Evolutionary conservation across 2,888 invertebrate species (phyloP), one percentile per base, ranked within the genome.

Genomic region (Trilocha varians): DNA sequence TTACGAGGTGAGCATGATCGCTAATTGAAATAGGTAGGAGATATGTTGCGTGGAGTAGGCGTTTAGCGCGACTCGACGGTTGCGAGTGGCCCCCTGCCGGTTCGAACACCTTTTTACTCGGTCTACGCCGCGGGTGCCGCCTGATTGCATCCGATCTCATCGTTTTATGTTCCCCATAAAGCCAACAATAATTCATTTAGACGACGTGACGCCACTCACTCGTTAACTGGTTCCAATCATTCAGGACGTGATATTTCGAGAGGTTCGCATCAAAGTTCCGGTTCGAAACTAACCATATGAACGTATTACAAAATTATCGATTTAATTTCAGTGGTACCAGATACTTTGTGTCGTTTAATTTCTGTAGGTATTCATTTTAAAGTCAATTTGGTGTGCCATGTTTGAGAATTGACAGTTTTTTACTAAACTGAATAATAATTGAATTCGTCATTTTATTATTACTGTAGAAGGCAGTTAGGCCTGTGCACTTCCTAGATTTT

Each of bases 101-200:
- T 63, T 56, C 66, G 69, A 70, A 79, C 83, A 80, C 82, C 83
- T 83, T 83, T 80, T 83, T 82, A 80, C 80, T 72, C 58, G 69
- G 69, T 56, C 65, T 66, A 69, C 83, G 62, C 84, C 62, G 70
- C 84, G 82, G 84, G 85, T 77, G 83, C 75, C 78, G 77, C 70
- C 68, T 84, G 84, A 85, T 85, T 85, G 84, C 84, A 75, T 83
- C 76, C 78, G 80, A 79, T 78, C 79, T 82, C 83, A 80, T 82
- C 84, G 78, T 78, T 82, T 83, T 82, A 83, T 80, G 73, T 76
- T 76, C 79, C 68, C 70, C 79, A 83, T 83, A 84, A 85, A 83
- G 79, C 83, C 83, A 79, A 83, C 82, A 83, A 84, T 84, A 79
- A 84, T 83, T 84, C 84, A 85, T 85, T 83, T 84, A 83, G 80